Evolutionary conservation across 1,140 invertebrate genomes (phyloP).

Genomic region (Sycobia sp.): DNA sequence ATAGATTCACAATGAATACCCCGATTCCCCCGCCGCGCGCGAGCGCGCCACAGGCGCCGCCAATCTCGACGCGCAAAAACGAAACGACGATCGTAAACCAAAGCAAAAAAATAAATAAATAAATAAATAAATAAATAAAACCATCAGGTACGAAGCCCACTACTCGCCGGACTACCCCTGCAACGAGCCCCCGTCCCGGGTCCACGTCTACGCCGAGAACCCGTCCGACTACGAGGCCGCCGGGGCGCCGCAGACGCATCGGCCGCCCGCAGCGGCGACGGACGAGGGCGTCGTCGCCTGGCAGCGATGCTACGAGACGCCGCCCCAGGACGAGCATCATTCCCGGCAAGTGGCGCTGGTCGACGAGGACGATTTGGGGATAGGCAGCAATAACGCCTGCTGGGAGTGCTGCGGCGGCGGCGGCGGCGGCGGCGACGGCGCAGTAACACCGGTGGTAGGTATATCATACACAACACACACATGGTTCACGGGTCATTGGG

Average conservation of each 20-base stretch:
- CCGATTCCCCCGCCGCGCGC: too few relatives aligned
- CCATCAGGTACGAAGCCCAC: conserved; percentile 36
- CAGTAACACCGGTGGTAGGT: too few relatives aligned
- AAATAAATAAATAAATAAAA: not conserved
- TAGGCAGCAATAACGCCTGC: conserved; percentile 34
- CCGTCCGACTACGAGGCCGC: conserved; percentile 51
- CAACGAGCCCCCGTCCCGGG: conserved; percentile 40
- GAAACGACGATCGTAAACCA: too few relatives aligned
- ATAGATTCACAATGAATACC: too few relatives aligned
- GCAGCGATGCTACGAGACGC: conserved; percentile 53
- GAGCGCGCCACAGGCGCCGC: too few relatives aligned
- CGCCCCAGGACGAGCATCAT: conserved; percentile 55
- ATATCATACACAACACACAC: too few relatives aligned
- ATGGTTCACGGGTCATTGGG: not conserved
- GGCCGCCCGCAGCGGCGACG: too few relatives aligned
- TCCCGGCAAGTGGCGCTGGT: conserved; percentile 32
- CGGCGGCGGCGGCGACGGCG: too few relatives aligned
- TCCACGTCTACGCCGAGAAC: conserved; percentile 53
- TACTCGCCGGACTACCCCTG: conserved; percentile 43
- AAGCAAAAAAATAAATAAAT: not conserved
- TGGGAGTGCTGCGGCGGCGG: conserved; percentile 53
- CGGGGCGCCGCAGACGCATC: too few relatives aligned
- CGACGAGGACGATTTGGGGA: too few relatives aligned
- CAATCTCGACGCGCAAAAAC: too few relatives aligned
- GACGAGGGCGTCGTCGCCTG: too few relatives aligned